Base-by-base conservation (phyloP, 2,797 vertebrate genomes). In the Argyrosomus regius region DNA sequence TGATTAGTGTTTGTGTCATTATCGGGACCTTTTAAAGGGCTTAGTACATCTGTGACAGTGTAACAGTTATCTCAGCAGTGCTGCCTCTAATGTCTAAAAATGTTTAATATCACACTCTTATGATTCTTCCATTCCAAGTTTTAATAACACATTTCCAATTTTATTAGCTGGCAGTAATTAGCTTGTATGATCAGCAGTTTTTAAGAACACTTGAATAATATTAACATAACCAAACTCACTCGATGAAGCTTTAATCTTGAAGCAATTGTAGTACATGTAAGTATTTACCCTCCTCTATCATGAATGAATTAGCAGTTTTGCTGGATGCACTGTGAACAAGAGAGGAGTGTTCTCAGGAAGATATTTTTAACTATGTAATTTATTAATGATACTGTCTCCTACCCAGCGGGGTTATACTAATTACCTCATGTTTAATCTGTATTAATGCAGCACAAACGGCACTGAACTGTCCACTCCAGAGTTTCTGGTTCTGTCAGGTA, bases 41-140 rank as follows among this genome's bases (percentile, higher is more conserved):
- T 66, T 74, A 22, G 41, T 28, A 14, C 39, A 39, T 75, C 18
- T 75, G 53, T 79, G 62, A 49, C 60, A 68, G 56, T 69, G 54
- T 82, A 66, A 48, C 0, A 5, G 12, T 77, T 67, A 74, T 61
- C 54, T 78, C 72, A 76, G 72, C 76, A 63, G 64, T 5, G 46
- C 54, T 65, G 83, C 73, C 64, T 62, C 62, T 45, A 28, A 22
- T 43, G 26, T 82, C 67, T 78, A 53, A 79, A 82, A 54, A 26
- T 64, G 54, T 58, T 58, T 24, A 53, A 49, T 66, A 46, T 80
- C 61, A 43, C 49, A 22, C n/a, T 70, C 18, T 56, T 62, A 41
- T 72, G n/a, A 82, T 57, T 76, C 63, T 72, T 88, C 63, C 69
- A 88, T 84, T 87, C 75, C 77, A 77, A 68, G 43, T 74, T 60